These are phyloP conservation scores for Fulica atra DNA, from an alignment of 2,113 vertebrate species.

Conservation along the genomic window DNA sequence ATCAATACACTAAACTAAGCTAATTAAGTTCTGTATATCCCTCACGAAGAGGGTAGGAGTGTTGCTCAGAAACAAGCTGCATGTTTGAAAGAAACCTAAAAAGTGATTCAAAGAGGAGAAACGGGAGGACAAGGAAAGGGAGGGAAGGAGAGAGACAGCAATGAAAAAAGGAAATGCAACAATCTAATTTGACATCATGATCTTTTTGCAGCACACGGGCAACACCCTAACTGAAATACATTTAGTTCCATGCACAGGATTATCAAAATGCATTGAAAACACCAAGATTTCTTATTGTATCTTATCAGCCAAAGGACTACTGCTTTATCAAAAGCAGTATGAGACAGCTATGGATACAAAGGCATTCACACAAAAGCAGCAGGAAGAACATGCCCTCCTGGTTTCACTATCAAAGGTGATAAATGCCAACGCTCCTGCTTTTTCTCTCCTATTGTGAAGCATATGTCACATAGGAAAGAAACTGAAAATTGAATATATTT, in stretches of 20 bases:
- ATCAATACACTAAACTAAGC: background rate
- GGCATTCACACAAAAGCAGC: background rate
- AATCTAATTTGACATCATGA: background rate
- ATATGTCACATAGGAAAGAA: background rate
- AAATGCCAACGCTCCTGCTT: background rate
- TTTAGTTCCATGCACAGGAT: background rate
- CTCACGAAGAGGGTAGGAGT: constrained; percentile 32
- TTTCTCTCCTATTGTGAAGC: background rate
- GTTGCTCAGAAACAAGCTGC: constrained; percentile 59
- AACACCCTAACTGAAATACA: background rate
- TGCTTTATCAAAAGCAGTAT: background rate
- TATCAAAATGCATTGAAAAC: background rate
- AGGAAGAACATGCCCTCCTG: background rate
- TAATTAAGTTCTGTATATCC: background rate
- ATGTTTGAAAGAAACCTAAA: constrained; percentile 14
- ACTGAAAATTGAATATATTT: background rate
- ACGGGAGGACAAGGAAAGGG: background rate
- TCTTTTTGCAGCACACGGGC: background rate
- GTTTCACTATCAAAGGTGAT: background rate
- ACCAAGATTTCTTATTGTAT: background rate
- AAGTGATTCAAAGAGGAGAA: background rate
- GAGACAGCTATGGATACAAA: background rate
- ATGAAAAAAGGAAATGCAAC: background rate
- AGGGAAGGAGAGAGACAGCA: background rate
- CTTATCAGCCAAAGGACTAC: background rate